Conservation (phyloP, 2,888 invertebrate genomes). For the Epinotia ramella region DNA sequence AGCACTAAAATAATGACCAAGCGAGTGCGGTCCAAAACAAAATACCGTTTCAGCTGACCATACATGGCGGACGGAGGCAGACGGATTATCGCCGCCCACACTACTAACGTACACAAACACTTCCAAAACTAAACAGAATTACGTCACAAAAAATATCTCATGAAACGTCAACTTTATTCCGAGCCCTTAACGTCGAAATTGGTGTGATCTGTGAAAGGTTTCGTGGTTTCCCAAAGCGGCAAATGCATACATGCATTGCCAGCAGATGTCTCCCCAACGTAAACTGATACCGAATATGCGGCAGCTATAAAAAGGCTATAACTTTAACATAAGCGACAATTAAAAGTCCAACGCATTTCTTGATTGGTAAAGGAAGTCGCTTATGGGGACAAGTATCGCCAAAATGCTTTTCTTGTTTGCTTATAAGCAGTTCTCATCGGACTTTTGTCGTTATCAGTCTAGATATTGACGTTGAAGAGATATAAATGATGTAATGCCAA, state of each 20-base stretch:
- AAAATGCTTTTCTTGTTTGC: slow-evolving; percentile 12
- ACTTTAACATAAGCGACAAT: slow-evolving; percentile 39
- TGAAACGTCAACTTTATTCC: neutral
- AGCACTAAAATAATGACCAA: too few relatives aligned
- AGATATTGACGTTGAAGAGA: slow-evolving; percentile 25
- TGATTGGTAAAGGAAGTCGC: slow-evolving; percentile 36
- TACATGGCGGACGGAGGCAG: slow-evolving; percentile 31
- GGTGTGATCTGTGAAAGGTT: neutral
- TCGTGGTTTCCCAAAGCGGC: neutral
- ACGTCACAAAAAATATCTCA: neutral
- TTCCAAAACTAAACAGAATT: neutral
- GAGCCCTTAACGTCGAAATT: neutral
- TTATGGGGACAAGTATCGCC: slow-evolving; percentile 29
- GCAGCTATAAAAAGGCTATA: slow-evolving; percentile 32
- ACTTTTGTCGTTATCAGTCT: slow-evolving; percentile 19
- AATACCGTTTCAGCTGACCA: slow-evolving; percentile 38
- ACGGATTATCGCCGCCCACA: slow-evolving; percentile 40
- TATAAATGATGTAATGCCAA: slow-evolving; percentile 8
- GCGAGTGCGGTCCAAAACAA: neutral
- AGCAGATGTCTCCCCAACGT: slow-evolving; percentile 21
- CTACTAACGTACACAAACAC: slow-evolving; percentile 5
- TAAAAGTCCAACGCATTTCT: slow-evolving; percentile 29
- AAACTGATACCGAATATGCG: slow-evolving; percentile 10
- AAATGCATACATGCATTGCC: neutral
- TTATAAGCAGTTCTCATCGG: slow-evolving; percentile 33